Evolutionary conservation across 2,113 vertebrate genomes (phyloP).

Genomic region (Donacobius atricapilla): DNA sequence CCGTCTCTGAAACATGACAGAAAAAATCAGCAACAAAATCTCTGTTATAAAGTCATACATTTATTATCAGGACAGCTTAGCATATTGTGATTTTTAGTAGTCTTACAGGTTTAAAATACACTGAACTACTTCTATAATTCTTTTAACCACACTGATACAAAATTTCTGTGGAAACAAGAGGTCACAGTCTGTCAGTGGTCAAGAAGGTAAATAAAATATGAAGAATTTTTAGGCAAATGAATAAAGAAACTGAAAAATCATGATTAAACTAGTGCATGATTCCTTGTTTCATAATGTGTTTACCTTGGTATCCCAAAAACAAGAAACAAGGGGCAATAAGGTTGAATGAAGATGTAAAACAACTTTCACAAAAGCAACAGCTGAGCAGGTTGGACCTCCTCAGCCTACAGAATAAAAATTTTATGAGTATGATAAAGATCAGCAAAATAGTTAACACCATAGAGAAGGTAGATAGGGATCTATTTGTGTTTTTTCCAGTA

Average conservation of each 20-base stretch:
- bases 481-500: background rate
- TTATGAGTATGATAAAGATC: background rate
- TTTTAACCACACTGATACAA: background rate
- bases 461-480: background rate
- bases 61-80: background rate
- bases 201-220: background rate
- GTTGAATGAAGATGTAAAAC: background rate
- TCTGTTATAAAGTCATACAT: background rate
- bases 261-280: background rate
- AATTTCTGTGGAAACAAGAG: background rate
- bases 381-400: background rate
- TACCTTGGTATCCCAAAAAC: background rate
- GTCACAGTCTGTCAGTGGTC: background rate
- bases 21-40: background rate
- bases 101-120: slow-evolving; percentile 3
- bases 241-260: background rate
- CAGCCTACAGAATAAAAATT: background rate
- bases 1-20: background rate
- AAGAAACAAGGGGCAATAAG: background rate
- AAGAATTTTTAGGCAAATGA: background rate
- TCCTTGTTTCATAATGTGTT: background rate
- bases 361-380: background rate
- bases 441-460: background rate
- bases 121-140: background rate
- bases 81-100: background rate